These are phyloP conservation scores for Drosophila phalerata DNA, from an alignment of 2,888 invertebrate species.

Conservation along the genomic window DNA sequence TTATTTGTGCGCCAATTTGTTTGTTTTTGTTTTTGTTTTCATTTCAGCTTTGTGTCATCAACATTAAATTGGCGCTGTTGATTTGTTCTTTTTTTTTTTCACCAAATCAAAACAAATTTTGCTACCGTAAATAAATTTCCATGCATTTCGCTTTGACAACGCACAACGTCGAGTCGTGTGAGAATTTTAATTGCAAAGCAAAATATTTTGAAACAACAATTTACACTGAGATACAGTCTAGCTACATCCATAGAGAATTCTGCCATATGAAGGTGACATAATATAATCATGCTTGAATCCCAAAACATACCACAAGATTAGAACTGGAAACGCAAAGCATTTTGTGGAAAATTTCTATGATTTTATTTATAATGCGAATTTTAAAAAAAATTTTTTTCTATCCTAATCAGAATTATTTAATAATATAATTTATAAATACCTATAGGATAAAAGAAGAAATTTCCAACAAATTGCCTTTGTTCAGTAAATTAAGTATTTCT, in stretches of 20 bases:
- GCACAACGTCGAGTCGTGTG: conserved; percentile 6
- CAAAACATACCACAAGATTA: conserved; percentile 14
- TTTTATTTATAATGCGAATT: not conserved
- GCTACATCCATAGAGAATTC: conserved; percentile 10
- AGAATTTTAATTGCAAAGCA: conserved; percentile 39
- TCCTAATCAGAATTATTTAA: too few species aligned
- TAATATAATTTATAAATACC: too few species aligned
- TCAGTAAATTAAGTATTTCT: not conserved
- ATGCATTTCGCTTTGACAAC: conserved; percentile 52
- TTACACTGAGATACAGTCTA: not conserved
- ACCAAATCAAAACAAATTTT: conserved; percentile 53
- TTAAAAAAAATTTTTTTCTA: too few species aligned
- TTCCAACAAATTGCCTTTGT: not conserved
- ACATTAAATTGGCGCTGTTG: conserved; percentile 27
- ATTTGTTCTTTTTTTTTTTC: conserved; percentile 7
- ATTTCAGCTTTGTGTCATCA: conserved; percentile 26
- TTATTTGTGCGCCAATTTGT: conserved; percentile 37
- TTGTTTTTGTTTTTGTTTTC: conserved; percentile 12
- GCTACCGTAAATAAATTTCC: conserved; percentile 63
- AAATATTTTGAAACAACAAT: conserved; percentile 36
- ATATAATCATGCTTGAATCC: conserved; percentile 30
- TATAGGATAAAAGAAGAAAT: not conserved
- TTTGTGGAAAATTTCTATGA: not conserved
- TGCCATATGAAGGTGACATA: conserved; percentile 33
- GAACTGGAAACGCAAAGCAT: conserved; percentile 13